Base-by-base conservation (phyloP, 1,140 invertebrate genomes). In the Lepidurus arcticus region DNA sequence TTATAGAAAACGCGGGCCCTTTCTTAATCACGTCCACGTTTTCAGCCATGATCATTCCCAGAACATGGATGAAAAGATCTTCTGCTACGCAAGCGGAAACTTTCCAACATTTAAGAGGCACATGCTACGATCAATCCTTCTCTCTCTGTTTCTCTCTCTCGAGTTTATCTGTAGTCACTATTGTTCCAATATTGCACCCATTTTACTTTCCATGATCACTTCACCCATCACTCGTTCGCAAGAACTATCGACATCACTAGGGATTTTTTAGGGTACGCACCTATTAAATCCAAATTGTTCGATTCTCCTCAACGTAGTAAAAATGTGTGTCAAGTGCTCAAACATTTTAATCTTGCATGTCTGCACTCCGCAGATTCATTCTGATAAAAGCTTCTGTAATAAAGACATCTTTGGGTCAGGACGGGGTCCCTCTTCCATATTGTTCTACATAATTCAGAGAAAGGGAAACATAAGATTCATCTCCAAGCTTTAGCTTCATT, bases 301-400 rank as follows among this genome's bases (percentile, higher is more conserved):
- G 13, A 13, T 21, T 65, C 53, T 65, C 45, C 21, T 13, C 13
- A 65, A 16, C 53, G 53, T 21, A 65, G 34, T 21, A 65, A 1
- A 65, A 21, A n/a, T 13, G 7, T 1, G 47, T 4, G 47, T 65
- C 47, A 13, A n/a, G 6, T 13, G 47, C 21, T 65, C 47, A 65
- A 65, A 65, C 53, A 13, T n/a, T 65, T 34, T 65, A 13, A 43
- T 53, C 44, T 16, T 24, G 73, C 34, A n/a, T 42, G 44, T 44
- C 42, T 26, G n/a, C 42, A 16, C 42, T 45, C 42, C 73, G 26
- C 42, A 53, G 47, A 43, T 47, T 90, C 90, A 92, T 88, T 92
- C 91, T 81, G 91, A 93, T 83, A 93, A 85, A 83, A 92, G 86
- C 85, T 92, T 92, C 87, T 92, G 91, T 82, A 93, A 87, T 83